Evolutionary conservation across 2,797 vertebrate species (phyloP), one percentile per base, ranked within the genome.

Genomic region (Chelonia mydas): DNA sequence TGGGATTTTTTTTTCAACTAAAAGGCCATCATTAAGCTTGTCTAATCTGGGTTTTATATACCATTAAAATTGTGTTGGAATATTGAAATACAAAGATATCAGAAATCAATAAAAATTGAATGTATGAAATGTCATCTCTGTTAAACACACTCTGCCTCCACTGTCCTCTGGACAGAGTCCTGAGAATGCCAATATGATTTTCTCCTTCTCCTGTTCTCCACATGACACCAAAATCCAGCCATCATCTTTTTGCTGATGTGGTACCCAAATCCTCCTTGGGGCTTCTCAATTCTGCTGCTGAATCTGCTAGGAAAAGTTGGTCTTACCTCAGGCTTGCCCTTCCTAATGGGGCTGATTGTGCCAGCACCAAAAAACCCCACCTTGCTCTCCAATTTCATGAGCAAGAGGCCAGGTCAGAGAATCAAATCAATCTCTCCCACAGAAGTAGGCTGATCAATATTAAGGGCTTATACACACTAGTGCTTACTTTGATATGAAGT

Each of bases 261-360:
- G n/a, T 72, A 3, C 31, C 41, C 86, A 27, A 25, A n/a, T 54
- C 47, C 85, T 92, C 82, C 25, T 87, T 91, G 50, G 41, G 77
- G 41, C 33, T 94, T 88, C 31, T 77, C 79, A 47, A 23, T 85
- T 51, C 41, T 54, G 5, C 89, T 95, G 49, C n/a, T 0, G 0
- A 59, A 93, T 87, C 31, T 85, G 81, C 76, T 88, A 12, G 8
- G 86, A 90, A 93, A 87, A 94, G 11, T 72, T 79, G 19, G 47
- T 90, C 65, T 86, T 47, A 0, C 7, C 0, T 78, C 77, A 15
- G 12, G 16, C 2, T 90, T 83, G 65, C 65, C 31, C 59, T 33
- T 68, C 88, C 74, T 86, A 27, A 13, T 53, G 45, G 27, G 27
- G 76, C 16, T 84, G 74, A 33, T 61, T 37, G 8, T 78, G 81